These are phyloP conservation scores for Palythoa grandiflora DNA, from an alignment of 92 coral and sea anemone species.

Conservation along the genomic window DNA sequence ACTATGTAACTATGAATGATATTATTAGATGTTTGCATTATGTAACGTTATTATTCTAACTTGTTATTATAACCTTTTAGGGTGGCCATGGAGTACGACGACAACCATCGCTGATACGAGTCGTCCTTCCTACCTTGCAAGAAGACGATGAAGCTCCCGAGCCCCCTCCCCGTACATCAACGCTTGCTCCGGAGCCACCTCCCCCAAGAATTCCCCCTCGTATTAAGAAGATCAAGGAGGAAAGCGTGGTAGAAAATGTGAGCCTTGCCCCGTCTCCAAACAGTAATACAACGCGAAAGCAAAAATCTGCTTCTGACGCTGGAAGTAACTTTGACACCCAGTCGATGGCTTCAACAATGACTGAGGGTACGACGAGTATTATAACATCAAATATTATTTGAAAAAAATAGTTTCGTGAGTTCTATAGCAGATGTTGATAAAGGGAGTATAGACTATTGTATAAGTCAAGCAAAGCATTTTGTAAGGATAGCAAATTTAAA, in stretches of 20 bases:
- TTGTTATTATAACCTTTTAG: background rate
- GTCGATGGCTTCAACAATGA: constrained; percentile 23
- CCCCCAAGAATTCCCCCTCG: constrained; percentile 48
- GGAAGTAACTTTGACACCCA: background rate
- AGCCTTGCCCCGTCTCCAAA: background rate
- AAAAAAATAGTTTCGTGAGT: background rate
- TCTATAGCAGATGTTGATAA: background rate
- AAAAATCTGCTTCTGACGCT: background rate
- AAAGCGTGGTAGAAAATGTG: constrained; percentile 18
- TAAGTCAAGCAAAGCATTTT: no score
- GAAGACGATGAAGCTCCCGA: constrained; percentile 26
- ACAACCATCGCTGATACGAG: constrained; percentile 20
- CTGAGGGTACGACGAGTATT: constrained; percentile 8
- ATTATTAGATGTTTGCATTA: no score
- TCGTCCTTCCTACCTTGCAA: constrained; percentile 12
- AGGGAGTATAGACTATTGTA: no score
- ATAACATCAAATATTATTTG: no score
- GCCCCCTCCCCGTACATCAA: constrained; percentile 43
- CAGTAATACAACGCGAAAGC: background rate
- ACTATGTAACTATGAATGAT: background rate
- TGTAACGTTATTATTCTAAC: background rate
- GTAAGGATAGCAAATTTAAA: no score
- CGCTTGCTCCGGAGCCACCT: constrained; percentile 11
- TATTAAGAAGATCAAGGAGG: background rate
- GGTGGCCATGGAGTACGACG: background rate